phyloP scores from a whole-genome alignment of 2,113 vertebrate genomes.

The Capricornis sumatraensis region DNA sequence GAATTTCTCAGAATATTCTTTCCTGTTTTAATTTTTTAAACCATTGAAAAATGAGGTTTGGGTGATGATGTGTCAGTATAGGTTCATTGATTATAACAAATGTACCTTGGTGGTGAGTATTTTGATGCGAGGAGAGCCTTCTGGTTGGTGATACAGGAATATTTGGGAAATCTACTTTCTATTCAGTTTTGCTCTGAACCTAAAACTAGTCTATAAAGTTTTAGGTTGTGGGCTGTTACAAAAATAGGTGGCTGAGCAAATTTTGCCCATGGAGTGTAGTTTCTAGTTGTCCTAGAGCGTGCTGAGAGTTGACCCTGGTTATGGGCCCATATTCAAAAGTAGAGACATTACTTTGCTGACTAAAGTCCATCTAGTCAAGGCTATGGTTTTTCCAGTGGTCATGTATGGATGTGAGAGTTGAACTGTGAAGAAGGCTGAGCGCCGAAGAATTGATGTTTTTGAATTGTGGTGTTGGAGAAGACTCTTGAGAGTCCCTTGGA shows the following conservation, averaged over 20 bases:
- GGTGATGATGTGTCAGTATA: background rate
- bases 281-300: background rate
- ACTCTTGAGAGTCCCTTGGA: too few species aligned
- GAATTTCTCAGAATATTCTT: background rate
- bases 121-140: background rate
- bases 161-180: background rate
- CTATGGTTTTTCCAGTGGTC: too few species aligned
- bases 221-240: background rate
- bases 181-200: background rate
- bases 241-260: background rate
- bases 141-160: background rate
- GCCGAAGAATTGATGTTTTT: too few species aligned
- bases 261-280: background rate
- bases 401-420: too few species aligned
- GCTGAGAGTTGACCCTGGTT: background rate
- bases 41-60: background rate
- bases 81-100: background rate
- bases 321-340: too few species aligned
- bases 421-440: too few species aligned
- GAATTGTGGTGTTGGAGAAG: too few species aligned
- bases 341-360: too few species aligned
- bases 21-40: background rate
- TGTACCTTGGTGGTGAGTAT: background rate
- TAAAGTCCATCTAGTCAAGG: too few species aligned
- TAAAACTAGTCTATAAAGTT: background rate